Conservation (phyloP, 2,113 vertebrate species). For the Labeo rohita region DNA sequence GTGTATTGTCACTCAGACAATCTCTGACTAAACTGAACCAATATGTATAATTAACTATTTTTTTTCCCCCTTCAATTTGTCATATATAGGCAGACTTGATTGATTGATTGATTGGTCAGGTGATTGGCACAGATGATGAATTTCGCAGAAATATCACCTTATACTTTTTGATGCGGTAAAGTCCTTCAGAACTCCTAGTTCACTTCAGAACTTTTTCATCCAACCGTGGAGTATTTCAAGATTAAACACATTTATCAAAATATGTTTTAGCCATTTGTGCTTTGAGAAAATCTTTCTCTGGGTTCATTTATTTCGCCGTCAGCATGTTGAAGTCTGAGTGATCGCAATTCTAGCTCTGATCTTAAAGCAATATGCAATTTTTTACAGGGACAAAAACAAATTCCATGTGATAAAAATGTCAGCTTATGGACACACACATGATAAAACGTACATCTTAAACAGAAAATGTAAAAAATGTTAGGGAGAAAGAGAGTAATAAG, state of each 20-base stretch:
- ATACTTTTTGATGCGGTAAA: background rate
- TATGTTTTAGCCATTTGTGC: background rate
- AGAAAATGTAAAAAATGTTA: background rate
- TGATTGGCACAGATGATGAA: background rate
- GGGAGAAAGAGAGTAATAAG: background rate
- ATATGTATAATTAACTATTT: background rate
- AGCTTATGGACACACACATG: background rate
- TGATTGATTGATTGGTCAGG: background rate
- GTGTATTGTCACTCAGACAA: background rate
- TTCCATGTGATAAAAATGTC: background rate
- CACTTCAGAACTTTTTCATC: background rate
- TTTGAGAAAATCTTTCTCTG: background rate
- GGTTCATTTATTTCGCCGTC: background rate
- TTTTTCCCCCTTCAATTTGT: background rate
- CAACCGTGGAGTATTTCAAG: background rate
- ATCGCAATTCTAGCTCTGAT: background rate
- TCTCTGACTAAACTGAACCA: background rate
- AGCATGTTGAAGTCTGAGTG: background rate
- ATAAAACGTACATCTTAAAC: background rate
- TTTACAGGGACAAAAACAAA: background rate
- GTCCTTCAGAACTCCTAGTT: background rate
- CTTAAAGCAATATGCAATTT: background rate
- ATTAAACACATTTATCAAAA: constrained; percentile 19
- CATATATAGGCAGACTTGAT: background rate
- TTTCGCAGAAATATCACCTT: background rate